Evolutionary conservation across 2,888 invertebrate species (phyloP).

Genomic region (Drosophila crucigera): DNA sequence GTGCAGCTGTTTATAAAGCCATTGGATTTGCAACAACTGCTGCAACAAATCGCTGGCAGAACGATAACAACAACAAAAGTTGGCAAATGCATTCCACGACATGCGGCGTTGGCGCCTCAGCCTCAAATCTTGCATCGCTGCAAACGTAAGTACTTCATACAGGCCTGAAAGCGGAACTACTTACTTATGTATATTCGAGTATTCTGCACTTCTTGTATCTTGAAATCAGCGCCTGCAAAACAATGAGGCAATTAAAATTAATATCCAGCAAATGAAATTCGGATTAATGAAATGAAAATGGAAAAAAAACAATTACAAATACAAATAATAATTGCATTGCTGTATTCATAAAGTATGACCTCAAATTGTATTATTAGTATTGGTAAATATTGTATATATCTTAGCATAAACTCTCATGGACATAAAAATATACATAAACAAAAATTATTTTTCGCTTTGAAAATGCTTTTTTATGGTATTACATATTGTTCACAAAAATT

Average conservation of each 20-base stretch:
- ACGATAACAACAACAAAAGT: slow-evolving; percentile 55
- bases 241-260: background rate
- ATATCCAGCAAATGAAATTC: background rate
- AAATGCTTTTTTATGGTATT: background rate
- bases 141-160: slow-evolving; percentile 70
- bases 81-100: slow-evolving; percentile 82
- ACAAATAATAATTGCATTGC: background rate
- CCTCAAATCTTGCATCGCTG: slow-evolving; percentile 67
- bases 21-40: slow-evolving; percentile 41
- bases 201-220: background rate
- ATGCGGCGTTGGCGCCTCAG: slow-evolving; percentile 81
- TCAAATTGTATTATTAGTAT: background rate
- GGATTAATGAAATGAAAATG: background rate
- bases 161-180: slow-evolving; percentile 9
- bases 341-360: background rate
- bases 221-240: background rate
- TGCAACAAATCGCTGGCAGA: slow-evolving; percentile 25
- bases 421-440: background rate
- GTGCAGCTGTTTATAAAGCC: slow-evolving; percentile 36
- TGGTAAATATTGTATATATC: background rate
- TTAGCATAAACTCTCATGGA: background rate
- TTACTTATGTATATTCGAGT: background rate
- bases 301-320: too few relatives aligned
- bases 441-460: background rate
- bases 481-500: background rate